Percentiles rank a stretch among this genome's conserved stretches.
These are phyloP conservation scores for Temnothorax unifasciatus DNA, from an alignment of 2,888 invertebrate species.

Conservation along the genomic window DNA sequence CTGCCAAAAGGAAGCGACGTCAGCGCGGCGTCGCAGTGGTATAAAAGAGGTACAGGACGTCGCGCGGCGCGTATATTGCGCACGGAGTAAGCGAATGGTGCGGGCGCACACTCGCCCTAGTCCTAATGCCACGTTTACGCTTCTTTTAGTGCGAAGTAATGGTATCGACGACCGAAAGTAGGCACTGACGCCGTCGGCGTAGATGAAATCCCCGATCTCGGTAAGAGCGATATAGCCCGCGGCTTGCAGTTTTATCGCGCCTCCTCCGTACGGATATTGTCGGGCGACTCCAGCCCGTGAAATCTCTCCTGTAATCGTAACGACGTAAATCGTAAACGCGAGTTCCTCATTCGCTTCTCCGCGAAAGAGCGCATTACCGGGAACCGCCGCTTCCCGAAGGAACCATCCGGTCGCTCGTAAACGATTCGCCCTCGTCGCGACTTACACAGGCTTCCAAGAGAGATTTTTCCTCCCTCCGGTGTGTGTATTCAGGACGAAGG, in stretches of 20 bases:
- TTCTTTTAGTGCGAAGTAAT: slow-evolving; percentile 76
- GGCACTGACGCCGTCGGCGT: slow-evolving; percentile 58
- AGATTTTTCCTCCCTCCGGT: slow-evolving; percentile 39
- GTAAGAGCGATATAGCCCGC: slow-evolving; percentile 13
- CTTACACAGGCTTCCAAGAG: slow-evolving; percentile 11
- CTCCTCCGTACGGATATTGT: slow-evolving; percentile 34
- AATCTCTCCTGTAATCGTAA: slow-evolving; percentile 61
- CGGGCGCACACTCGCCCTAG: slow-evolving; percentile 54
- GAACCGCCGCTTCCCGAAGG: slow-evolving; percentile 14
- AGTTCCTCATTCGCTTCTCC: slow-evolving; percentile 55
- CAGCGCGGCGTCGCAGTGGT: slow-evolving; percentile 30
- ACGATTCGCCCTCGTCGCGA: slow-evolving; percentile 34
- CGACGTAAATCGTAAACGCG: slow-evolving; percentile 48
- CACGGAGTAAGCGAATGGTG: background rate
- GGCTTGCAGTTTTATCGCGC: slow-evolving; percentile 59
- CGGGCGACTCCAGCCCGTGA: slow-evolving; percentile 35
- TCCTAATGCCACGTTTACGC: slow-evolving; percentile 74
- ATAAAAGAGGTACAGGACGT: slow-evolving; percentile 19
- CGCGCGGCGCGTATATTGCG: slow-evolving; percentile 12
- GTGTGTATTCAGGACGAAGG: slow-evolving; percentile 6
- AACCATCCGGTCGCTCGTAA: slow-evolving; percentile 44
- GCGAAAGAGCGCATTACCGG: background rate
- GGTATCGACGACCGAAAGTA: slow-evolving; percentile 73
- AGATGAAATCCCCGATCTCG: slow-evolving; percentile 18
- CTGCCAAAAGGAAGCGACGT: slow-evolving; percentile 25